These are phyloP conservation scores for Pseudomyrmex pallidus DNA, from an alignment of 1,140 invertebrate species.

Conservation along the genomic window DNA sequence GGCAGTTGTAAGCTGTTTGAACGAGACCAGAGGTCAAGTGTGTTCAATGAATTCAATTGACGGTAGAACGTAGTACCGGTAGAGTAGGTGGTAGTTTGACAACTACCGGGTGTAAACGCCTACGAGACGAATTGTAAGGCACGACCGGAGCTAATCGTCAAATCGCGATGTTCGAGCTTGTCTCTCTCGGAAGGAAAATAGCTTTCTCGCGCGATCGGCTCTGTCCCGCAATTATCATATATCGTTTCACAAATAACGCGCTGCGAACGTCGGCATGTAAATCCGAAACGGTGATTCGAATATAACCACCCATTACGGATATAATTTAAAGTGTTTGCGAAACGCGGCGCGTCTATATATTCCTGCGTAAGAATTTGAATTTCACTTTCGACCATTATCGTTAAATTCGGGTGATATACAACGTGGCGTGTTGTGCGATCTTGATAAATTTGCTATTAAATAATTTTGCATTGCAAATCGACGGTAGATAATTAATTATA, in stretches of 20 bases:
- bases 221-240: conserved; percentile 9
- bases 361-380: neutral
- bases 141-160: conserved; percentile 60
- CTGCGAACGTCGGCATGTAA: neutral
- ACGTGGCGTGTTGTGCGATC: neutral
- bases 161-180: conserved; percentile 41
- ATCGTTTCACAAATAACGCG: conserved; percentile 37
- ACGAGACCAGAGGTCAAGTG: conserved; percentile 37
- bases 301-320: neutral
- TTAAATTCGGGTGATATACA: conserved; percentile 26
- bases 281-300: neutral
- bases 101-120: conserved; percentile 68
- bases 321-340: neutral
- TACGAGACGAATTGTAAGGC: conserved; percentile 56
- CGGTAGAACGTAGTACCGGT: no score
- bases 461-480: neutral
- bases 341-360: neutral
- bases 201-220: conserved; percentile 1
- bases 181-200: conserved; percentile 24
- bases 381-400: neutral
- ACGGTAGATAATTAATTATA: conserved; percentile 9
- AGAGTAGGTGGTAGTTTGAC: conserved; percentile 51
- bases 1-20: neutral
- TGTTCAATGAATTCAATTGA: conserved; percentile 38
- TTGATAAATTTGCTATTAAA: neutral